phyloP scores from a whole-genome alignment of 2,888 invertebrate species.

The Alviniconcha strummeri region DNA sequence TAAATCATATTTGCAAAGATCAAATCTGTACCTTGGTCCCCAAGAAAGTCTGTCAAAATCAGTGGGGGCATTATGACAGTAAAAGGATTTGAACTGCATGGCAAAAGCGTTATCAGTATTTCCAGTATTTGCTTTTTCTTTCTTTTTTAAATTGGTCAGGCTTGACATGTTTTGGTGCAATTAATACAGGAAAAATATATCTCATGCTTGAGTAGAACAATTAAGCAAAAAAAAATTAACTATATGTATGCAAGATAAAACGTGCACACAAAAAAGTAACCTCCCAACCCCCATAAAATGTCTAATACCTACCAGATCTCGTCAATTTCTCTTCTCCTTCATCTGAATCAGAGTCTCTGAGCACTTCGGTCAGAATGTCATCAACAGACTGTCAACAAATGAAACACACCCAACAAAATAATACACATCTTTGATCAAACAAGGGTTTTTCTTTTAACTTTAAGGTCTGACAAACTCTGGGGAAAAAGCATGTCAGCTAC shows the following conservation, averaged over 20 bases:
- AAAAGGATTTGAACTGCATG: no score
- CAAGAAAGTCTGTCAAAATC: no score
- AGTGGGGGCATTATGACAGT: no score
- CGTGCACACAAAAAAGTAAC: neutral
- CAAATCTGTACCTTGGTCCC: no score
- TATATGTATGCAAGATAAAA: neutral
- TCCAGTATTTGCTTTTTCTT: neutral
- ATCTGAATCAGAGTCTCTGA: constrained; percentile 10
- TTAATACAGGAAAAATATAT: neutral
- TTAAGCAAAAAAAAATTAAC: neutral
- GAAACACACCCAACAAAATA: neutral
- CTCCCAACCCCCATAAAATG: neutral
- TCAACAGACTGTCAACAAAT: neutral
- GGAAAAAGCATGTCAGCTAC: neutral
- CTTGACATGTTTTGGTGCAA: no score
- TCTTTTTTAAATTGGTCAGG: neutral
- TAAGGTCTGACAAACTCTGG: neutral
- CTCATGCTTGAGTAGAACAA: neutral
- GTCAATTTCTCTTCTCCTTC: neutral
- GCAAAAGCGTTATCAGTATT: neutral
- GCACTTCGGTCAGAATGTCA: constrained; percentile 4
- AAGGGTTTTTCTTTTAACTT: neutral
- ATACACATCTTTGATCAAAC: neutral
- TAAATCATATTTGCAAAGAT: no score
- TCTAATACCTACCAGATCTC: constrained; percentile 1